phyloP scores from a whole-genome alignment of 35 echinoderm and acorn worm species.

The Ptychodera flava region DNA sequence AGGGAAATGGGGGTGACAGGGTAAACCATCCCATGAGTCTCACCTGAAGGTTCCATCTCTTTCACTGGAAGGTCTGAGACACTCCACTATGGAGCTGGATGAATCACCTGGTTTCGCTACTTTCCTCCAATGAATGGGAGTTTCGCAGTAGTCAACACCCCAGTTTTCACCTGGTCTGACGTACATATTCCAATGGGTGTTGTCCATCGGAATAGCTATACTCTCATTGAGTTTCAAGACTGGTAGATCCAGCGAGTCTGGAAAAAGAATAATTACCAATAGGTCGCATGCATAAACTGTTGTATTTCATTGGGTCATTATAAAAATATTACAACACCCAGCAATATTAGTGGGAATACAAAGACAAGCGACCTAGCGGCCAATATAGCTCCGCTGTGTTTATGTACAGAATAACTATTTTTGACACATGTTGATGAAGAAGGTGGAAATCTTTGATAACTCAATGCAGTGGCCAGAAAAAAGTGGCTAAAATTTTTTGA shows the following conservation, averaged over 20 bases:
- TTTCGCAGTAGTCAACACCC: conserved; percentile 54
- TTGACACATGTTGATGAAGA: no score
- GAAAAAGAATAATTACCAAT: conserved; percentile 16
- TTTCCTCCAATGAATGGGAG: conserved; percentile 41
- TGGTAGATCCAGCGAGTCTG: conserved; percentile 33
- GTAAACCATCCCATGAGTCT: no score
- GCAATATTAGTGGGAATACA: no score
- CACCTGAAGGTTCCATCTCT: conserved; percentile 54
- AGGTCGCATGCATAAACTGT: not conserved
- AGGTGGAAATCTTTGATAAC: no score
- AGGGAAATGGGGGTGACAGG: no score
- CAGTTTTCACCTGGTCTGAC: conserved; percentile 61
- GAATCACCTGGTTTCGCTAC: conserved; percentile 49
- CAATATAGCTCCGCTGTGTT: no score
- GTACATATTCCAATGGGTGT: conserved; percentile 58
- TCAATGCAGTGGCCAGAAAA: no score
- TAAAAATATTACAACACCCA: no score
- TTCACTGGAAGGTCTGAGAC: conserved; percentile 29
- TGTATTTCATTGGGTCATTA: no score
- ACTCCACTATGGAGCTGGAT: conserved; percentile 56
- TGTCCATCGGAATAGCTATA: conserved; percentile 53
- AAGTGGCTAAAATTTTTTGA: no score
- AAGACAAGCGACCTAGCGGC: no score
- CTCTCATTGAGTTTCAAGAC: conserved; percentile 41
- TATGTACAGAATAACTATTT: no score